Evolutionary conservation across 2,888 invertebrate genomes (phyloP).

Genomic region (Chaetoderma sp.): DNA sequence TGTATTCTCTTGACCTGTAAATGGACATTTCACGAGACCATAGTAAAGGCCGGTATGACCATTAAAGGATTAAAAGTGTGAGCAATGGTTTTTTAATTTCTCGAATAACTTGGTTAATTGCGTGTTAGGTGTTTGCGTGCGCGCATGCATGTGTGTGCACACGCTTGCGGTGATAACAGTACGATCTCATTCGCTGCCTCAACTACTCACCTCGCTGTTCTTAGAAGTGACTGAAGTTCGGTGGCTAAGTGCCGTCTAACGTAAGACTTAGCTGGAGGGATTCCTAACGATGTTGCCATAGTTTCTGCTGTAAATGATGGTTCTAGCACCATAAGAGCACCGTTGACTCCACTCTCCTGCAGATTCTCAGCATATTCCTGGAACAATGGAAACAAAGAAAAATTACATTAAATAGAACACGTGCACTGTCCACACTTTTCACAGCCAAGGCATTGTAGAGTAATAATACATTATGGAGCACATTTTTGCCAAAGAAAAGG

Average conservation of each 20-base stretch:
- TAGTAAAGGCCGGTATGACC: no score
- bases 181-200: no score
- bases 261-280: slow-evolving; percentile 92
- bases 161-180: no score
- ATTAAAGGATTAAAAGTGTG: no score
- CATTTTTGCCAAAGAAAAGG: neutral
- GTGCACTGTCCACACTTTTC: neutral
- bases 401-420: neutral
- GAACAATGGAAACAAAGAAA: slow-evolving; percentile 8
- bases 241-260: slow-evolving; percentile 90
- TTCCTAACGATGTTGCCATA: slow-evolving; percentile 86
- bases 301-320: slow-evolving; percentile 95
- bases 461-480: neutral
- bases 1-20: no score
- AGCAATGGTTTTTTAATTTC: no score
- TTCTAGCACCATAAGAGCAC: slow-evolving; percentile 91
- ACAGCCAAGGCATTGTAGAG: neutral
- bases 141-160: no score
- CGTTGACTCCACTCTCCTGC: slow-evolving; percentile 93
- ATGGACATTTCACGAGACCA: no score
- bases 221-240: slow-evolving; percentile 89
- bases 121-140: no score
- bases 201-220: slow-evolving; percentile 84
- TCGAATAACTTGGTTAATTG: no score
- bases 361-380: slow-evolving; percentile 91